Conservation (phyloP, 2,888 invertebrate genomes). For the Netelia inedita region DNA sequence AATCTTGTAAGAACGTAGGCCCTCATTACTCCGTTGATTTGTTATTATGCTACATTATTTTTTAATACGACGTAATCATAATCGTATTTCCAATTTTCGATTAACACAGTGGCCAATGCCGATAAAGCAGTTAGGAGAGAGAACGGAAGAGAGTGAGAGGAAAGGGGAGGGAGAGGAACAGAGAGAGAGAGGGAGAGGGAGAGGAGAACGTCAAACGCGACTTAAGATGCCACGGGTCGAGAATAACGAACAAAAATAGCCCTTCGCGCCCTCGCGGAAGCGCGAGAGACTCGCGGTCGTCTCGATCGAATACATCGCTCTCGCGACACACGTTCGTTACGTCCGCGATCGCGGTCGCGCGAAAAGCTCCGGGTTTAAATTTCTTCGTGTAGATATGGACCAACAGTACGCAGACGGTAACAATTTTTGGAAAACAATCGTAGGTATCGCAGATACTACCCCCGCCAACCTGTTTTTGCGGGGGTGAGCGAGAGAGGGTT, state of each 20-base stretch:
- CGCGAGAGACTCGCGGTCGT: constrained; percentile 49
- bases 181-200: background rate
- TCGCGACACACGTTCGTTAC: background rate
- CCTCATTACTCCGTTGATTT: no score
- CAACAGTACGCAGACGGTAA: no score
- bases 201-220: constrained; percentile 51
- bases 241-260: constrained; percentile 70
- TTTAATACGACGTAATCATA: no score
- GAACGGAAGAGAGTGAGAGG: constrained; percentile 16
- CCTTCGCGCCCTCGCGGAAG: constrained; percentile 66
- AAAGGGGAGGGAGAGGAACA: no score
- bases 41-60: no score
- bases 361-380: constrained; percentile 19
- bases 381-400: background rate
- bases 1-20: no score
- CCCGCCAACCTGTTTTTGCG: no score
- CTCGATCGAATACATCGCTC: constrained; percentile 7
- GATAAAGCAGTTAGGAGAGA: constrained; percentile 8
- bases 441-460: no score
- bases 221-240: constrained; percentile 61
- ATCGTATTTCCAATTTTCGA: no score
- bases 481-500: no score
- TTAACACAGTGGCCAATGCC: background rate
- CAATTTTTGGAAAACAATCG: no score
- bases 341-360: background rate